A percentile compares a stretch with the other conserved stretches of the same genome.
phyloP scores from a whole-genome alignment of 2,888 invertebrate species.

The Exephanes ischioxanthus region DNA sequence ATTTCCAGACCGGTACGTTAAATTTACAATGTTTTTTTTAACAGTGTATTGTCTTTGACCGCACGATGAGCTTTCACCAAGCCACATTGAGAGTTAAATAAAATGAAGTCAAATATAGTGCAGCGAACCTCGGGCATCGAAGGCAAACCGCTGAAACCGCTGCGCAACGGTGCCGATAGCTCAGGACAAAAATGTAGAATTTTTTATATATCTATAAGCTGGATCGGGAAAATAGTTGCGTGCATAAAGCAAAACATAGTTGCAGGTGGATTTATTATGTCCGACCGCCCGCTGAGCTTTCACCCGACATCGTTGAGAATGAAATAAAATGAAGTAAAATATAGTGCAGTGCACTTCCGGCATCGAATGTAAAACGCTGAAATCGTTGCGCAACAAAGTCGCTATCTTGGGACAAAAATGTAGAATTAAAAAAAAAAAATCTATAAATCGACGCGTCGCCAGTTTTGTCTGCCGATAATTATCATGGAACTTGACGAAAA shows the following conservation, averaged over 20 bases:
- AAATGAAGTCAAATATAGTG: background rate
- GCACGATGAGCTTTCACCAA: slow-evolving; percentile 18
- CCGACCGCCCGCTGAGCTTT: background rate
- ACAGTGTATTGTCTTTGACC: background rate
- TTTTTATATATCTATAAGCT: too few species aligned
- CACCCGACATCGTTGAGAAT: background rate
- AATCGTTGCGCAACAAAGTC: background rate
- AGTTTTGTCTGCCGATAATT: too few species aligned
- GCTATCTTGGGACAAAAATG: background rate
- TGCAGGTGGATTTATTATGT: background rate
- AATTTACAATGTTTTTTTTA: too few species aligned
- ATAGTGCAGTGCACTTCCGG: background rate
- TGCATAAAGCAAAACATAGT: background rate
- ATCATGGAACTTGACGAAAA: background rate
- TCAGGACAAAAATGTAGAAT: too few species aligned
- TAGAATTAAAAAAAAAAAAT: too few species aligned
- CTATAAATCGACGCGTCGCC: too few species aligned
- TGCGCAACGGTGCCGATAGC: background rate
- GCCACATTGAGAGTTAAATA: background rate
- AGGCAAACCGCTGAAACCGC: background rate
- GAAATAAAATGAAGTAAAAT: background rate
- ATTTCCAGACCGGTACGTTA: too few species aligned
- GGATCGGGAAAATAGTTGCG: background rate
- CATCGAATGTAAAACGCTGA: background rate
- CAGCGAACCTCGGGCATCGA: background rate